Conservation (phyloP, 2,888 invertebrate genomes). For the Arenicola marina region DNA sequence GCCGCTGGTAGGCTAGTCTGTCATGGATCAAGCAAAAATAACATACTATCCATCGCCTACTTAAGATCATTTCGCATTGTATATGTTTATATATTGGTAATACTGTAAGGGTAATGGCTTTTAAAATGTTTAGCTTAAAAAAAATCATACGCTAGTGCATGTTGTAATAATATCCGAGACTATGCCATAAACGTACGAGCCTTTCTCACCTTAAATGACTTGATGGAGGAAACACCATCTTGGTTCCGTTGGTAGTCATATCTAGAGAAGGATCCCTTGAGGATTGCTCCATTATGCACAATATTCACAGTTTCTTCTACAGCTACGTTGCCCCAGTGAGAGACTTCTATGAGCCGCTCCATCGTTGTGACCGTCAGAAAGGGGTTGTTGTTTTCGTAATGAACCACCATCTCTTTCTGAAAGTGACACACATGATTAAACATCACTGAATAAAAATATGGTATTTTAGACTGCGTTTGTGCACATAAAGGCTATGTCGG, state of each 20-base stretch:
- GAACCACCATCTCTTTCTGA: slow-evolving; percentile 74
- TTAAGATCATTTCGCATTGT: background rate
- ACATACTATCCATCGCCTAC: background rate
- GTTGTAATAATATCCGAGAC: too few species aligned
- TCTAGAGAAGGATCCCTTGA: slow-evolving; percentile 94
- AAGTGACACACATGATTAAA: too few species aligned
- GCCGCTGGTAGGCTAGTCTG: slow-evolving; percentile 74
- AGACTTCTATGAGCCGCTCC: slow-evolving; percentile 88
- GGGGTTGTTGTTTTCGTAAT: slow-evolving; percentile 95
- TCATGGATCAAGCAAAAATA: slow-evolving; percentile 18
- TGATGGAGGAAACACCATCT: slow-evolving; percentile 85
- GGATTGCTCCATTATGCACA: slow-evolving; percentile 86
- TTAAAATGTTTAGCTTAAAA: too few species aligned
- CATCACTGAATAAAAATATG: too few species aligned
- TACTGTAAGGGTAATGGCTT: too few species aligned
- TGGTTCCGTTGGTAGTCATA: slow-evolving; percentile 95
- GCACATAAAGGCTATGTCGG: too few species aligned
- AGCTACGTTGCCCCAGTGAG: slow-evolving; percentile 99
- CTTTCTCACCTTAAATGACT: slow-evolving; percentile 79
- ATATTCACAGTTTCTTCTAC: slow-evolving; percentile 93
- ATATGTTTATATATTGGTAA: background rate
- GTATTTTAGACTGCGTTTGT: too few species aligned
- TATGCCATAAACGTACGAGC: background rate
- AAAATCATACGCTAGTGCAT: too few species aligned
- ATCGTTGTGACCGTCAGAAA: slow-evolving; percentile 90